Conservation (phyloP, 1,140 invertebrate species). For the Heliconius melpomene region DNA sequence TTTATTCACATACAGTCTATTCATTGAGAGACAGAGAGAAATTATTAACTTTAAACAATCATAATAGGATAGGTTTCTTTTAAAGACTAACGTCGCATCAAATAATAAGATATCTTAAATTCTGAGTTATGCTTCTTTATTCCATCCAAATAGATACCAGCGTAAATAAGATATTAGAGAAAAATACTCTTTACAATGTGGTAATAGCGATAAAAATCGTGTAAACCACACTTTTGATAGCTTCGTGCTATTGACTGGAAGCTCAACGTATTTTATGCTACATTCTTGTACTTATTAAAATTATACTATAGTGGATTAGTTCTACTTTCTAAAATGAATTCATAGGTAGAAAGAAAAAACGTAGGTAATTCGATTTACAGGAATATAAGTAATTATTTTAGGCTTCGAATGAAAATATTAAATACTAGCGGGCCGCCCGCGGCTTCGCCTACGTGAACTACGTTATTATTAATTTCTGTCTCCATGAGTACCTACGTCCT, state of each 20-base stretch:
- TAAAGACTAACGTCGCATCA: too few species aligned
- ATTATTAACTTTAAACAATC: too few species aligned
- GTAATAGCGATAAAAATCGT: neutral
- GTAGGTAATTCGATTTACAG: too few species aligned
- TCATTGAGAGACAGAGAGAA: too few species aligned
- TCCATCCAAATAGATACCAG: neutral
- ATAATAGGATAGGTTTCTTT: too few species aligned
- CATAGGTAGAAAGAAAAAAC: too few species aligned
- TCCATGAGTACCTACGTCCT: too few species aligned
- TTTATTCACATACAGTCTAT: too few species aligned
- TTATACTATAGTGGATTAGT: neutral
- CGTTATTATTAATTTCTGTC: too few species aligned
- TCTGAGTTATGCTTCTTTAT: neutral
- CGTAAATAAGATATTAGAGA: neutral
- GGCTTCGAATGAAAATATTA: neutral
- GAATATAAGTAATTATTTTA: neutral
- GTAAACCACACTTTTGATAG: constrained; percentile 2
- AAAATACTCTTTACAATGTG: neutral
- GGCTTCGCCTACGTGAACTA: too few species aligned
- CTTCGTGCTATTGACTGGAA: neutral
- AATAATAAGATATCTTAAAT: neutral
- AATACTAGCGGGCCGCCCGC: too few species aligned
- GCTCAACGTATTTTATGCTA: neutral
- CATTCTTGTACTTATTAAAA: neutral
- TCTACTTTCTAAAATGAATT: neutral